Evolutionary conservation across 2,113 vertebrate species (phyloP).

Genomic region (Campylorhamphus procurvoides): DNA sequence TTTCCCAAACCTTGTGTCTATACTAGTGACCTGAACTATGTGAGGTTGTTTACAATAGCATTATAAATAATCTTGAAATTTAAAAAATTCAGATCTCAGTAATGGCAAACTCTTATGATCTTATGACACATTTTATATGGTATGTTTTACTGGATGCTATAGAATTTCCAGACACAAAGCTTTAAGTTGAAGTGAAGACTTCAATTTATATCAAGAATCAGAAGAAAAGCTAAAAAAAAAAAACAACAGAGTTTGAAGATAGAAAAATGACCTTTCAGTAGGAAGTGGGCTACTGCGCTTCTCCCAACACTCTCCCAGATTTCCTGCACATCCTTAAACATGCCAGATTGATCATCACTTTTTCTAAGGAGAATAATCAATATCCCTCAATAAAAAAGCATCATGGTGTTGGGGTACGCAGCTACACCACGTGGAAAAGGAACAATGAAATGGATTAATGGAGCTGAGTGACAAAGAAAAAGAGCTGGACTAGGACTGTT

Average conservation of each 20-base stretch:
- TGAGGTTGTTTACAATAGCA: slow-evolving; percentile 86
- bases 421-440: too few species aligned
- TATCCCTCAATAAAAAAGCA: background rate
- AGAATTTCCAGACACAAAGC: background rate
- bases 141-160: background rate
- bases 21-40: slow-evolving; percentile 86
- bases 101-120: slow-evolving; percentile 62
- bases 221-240: background rate
- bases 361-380: background rate
- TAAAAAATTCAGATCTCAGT: slow-evolving; percentile 79
- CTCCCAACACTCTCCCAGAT: background rate
- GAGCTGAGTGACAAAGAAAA: too few species aligned
- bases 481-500: too few species aligned
- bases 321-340: background rate
- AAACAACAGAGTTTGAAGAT: background rate
- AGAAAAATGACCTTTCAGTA: background rate
- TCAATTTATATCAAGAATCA: background rate
- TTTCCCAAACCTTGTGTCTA: slow-evolving; percentile 77
- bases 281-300: background rate
- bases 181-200: background rate
- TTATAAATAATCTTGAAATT: slow-evolving; percentile 82
- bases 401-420: too few species aligned
- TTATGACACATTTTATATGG: background rate
- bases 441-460: too few species aligned
- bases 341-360: background rate